Conservation (phyloP, 2,113 vertebrate genomes). For the Toxotes jaculatrix region DNA sequence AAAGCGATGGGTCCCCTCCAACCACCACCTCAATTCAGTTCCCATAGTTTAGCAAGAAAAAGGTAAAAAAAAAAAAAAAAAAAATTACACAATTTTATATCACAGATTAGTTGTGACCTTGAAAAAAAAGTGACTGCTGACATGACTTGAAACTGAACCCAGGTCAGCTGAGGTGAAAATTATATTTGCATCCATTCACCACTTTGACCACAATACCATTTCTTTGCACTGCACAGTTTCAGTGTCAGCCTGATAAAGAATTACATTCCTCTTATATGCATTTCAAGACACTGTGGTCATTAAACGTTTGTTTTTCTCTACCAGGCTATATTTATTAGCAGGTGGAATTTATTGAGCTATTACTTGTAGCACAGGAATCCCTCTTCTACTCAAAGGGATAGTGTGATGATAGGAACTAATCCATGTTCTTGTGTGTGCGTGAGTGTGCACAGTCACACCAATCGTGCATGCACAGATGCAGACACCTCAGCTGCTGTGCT, state of each 20-base stretch:
- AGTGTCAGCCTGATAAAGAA: not conserved
- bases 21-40: too few species aligned
- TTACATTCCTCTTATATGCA: not conserved
- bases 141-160: not conserved
- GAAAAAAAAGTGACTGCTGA: not conserved
- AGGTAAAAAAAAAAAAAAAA: too few species aligned
- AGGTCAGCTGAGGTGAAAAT: slow-evolving; percentile 26
- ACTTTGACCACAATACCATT: not conserved
- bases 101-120: not conserved
- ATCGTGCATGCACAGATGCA: slow-evolving; percentile 5
- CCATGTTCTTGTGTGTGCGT: slow-evolving; percentile 21
- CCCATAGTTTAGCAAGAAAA: too few species aligned
- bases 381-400: slow-evolving; percentile 57
- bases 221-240: not conserved
- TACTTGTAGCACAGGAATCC: slow-evolving; percentile 44
- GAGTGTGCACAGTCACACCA: not conserved
- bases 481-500: slow-evolving; percentile 57
- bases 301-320: not conserved
- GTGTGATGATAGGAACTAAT: slow-evolving; percentile 63
- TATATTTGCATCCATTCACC: slow-evolving; percentile 10
- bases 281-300: slow-evolving; percentile 1
- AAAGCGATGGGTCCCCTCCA: not conserved
- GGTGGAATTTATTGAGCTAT: slow-evolving; percentile 31
- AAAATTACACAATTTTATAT: too few species aligned
- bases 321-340: slow-evolving; percentile 49